Conservation (phyloP, 2,888 invertebrate genomes). For the Dasysyrphus albostriatus region DNA sequence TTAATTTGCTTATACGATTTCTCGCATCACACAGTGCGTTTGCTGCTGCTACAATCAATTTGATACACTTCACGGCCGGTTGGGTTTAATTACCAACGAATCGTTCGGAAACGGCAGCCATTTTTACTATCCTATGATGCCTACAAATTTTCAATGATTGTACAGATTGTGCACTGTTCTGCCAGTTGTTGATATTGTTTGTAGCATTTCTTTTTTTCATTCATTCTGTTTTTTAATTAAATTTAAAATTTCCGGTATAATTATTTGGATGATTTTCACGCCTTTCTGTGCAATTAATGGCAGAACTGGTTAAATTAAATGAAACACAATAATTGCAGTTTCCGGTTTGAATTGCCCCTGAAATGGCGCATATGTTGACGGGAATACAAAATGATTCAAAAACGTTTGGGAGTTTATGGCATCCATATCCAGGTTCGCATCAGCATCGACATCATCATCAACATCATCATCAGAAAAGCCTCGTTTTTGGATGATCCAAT, state of each 20-base stretch:
- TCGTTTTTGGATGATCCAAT: slow-evolving; percentile 46
- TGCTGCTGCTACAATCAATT: slow-evolving; percentile 56
- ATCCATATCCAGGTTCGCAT: neutral
- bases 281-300: slow-evolving; percentile 69
- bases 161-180: slow-evolving; percentile 12
- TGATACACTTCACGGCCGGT: slow-evolving; percentile 73
- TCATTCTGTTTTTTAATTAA: slow-evolving; percentile 62
- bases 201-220: slow-evolving; percentile 12
- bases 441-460: slow-evolving; percentile 1
- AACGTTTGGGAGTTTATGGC: neutral
- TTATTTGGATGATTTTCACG: slow-evolving; percentile 71
- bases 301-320: slow-evolving; percentile 63
- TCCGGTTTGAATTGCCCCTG: slow-evolving; percentile 37
- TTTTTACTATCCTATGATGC: slow-evolving; percentile 35
- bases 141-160: slow-evolving; percentile 41
- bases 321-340: slow-evolving; percentile 47
- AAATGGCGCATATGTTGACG: slow-evolving; percentile 41
- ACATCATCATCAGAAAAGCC: neutral
- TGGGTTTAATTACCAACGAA: slow-evolving; percentile 69
- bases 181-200: slow-evolving; percentile 49
- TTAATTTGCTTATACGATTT: slow-evolving; percentile 66
- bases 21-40: slow-evolving; percentile 29
- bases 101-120: slow-evolving; percentile 33
- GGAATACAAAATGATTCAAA: slow-evolving; percentile 13
- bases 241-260: slow-evolving; percentile 69